Percentiles rank a stretch among this genome's conserved stretches.
Evolutionary conservation across 2,797 vertebrate genomes (phyloP).

Genomic region (Sparus aurata): DNA sequence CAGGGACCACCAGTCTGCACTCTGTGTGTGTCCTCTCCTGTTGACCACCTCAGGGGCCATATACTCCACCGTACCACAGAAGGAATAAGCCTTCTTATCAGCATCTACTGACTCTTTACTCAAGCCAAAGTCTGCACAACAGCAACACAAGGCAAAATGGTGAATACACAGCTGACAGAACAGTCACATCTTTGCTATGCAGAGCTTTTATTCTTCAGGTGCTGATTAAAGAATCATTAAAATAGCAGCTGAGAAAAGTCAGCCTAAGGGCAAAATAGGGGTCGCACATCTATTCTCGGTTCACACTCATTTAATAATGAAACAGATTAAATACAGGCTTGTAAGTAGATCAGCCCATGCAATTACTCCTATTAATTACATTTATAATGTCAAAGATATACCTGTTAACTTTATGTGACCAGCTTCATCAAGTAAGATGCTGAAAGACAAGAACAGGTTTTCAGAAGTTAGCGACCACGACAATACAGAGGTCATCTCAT

Average conservation of each 20-base stretch:
- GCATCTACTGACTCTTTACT: constrained; percentile 99
- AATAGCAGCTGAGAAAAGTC: constrained; percentile 15
- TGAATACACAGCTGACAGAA: neutral
- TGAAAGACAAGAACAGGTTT: constrained; percentile 87
- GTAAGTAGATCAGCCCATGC: neutral
- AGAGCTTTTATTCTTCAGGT: neutral
- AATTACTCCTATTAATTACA: neutral
- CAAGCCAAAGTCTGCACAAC: constrained; percentile 93
- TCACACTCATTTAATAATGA: neutral
- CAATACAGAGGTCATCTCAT: neutral
- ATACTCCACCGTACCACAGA: constrained; percentile 99
- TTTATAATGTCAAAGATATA: constrained; percentile 57
- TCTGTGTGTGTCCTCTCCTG: constrained; percentile 98
- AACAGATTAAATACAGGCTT: constrained; percentile 6
- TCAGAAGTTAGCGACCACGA: constrained; percentile 1
- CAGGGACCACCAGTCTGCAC: constrained; percentile 99
- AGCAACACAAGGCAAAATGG: constrained; percentile 23
- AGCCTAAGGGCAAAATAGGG: neutral
- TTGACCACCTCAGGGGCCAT: constrained; percentile 99
- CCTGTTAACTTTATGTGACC: constrained; percentile 99
- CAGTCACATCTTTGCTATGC: neutral
- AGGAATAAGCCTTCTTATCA: constrained; percentile 99
- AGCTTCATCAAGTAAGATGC: constrained; percentile 99
- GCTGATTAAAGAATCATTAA: neutral
- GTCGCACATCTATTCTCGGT: neutral